A percentile compares a stretch with the other conserved stretches of the same genome.
Evolutionary conservation across 2,113 vertebrate species (phyloP).

Genomic region (Poecile atricapillus): DNA sequence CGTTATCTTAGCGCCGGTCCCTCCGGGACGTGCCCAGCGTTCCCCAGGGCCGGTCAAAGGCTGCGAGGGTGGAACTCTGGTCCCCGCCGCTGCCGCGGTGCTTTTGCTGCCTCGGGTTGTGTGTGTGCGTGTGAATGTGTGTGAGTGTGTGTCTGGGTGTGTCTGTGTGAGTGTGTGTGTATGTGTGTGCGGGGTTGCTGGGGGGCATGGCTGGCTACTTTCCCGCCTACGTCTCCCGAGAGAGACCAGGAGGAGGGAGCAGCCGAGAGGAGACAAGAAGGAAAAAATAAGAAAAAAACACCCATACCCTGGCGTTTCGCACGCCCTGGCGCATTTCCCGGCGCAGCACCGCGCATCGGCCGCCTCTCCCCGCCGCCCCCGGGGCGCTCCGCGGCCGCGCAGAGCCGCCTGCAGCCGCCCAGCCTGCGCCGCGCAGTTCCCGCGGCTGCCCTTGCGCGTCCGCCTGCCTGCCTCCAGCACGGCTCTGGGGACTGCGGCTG

Average conservation of each 20-base stretch:
- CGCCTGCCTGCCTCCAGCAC: background rate
- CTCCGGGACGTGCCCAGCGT: background rate
- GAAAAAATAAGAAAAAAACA: fast-evolving
- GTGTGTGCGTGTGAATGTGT: too few species aligned
- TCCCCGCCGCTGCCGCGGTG: background rate
- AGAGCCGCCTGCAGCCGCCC: background rate
- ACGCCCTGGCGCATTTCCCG: background rate
- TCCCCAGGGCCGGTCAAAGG: too few species aligned
- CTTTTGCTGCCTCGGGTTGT: background rate
- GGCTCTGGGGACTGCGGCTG: background rate
- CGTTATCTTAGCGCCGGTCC: background rate
- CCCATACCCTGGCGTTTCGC: background rate
- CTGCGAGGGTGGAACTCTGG: background rate
- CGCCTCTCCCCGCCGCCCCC: background rate
- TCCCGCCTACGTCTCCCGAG: background rate
- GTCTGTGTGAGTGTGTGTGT: too few species aligned
- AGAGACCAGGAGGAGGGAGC: background rate
- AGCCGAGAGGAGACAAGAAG: background rate
- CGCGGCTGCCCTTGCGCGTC: background rate
- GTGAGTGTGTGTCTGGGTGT: too few species aligned
- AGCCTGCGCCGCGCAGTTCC: background rate
- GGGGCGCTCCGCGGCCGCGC: constrained; percentile 25
- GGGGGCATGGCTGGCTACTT: background rate
- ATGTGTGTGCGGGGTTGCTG: too few species aligned
- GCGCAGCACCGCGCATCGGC: background rate